These are phyloP conservation scores for Pteromalus puparum DNA, from an alignment of 1,140 invertebrate species.

Conservation along the genomic window DNA sequence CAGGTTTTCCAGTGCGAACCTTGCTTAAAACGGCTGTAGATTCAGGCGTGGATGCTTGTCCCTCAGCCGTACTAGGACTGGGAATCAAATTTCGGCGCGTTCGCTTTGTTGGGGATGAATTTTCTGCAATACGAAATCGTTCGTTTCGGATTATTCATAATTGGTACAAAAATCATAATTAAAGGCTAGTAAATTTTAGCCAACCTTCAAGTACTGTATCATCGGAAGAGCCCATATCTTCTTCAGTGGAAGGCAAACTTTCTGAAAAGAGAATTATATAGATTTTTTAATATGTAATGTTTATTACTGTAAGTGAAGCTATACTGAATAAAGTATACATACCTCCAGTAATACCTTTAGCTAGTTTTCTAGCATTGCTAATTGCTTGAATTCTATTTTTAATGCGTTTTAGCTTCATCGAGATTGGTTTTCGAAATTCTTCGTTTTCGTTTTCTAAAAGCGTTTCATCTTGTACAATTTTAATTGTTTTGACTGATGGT, in stretches of 20 bases:
- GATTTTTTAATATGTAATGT: not conserved
- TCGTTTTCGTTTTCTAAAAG: conserved; percentile 64
- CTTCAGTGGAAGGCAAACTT: conserved; percentile 23
- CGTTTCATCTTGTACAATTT: conserved; percentile 58
- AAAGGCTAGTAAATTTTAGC: not conserved
- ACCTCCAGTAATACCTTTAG: conserved; percentile 69
- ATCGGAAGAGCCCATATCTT: conserved; percentile 49
- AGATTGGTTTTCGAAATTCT: conserved; percentile 68
- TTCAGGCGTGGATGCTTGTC: conserved; percentile 73
- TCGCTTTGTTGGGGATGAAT: conserved; percentile 61
- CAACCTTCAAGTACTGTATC: conserved; percentile 42
- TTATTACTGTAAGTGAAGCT: not conserved
- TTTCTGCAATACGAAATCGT: not conserved
- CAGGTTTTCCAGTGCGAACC: conserved; percentile 34
- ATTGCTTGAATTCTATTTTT: conserved; percentile 62
- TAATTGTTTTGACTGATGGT: not conserved
- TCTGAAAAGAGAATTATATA: conserved; percentile 19
- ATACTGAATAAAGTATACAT: conserved; percentile 39
- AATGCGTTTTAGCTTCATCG: conserved; percentile 63
- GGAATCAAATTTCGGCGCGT: conserved; percentile 69
- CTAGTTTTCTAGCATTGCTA: conserved; percentile 63
- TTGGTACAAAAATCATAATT: not conserved
- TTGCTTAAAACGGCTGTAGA: conserved; percentile 73
- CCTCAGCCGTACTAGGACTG: conserved; percentile 73
- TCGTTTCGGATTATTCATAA: not conserved